Percentiles rank a stretch among this genome's conserved stretches.
Evolutionary conservation across 2,113 vertebrate genomes (phyloP).

Genomic region (Xiphophorus maculatus): DNA sequence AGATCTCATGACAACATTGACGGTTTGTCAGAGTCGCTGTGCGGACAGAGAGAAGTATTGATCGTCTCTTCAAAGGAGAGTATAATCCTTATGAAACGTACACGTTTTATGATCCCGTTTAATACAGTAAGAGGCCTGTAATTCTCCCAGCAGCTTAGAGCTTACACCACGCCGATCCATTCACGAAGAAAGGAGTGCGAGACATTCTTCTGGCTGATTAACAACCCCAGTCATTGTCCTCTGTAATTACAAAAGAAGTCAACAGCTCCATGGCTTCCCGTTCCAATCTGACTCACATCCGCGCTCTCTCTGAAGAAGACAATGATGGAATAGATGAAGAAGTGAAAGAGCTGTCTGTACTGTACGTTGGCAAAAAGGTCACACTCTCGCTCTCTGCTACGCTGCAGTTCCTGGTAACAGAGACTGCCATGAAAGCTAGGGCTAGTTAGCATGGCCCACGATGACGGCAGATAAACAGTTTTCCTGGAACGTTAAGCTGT

Average conservation of each 20-base stretch:
- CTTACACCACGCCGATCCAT: constrained; percentile 26
- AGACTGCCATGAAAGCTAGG: no score
- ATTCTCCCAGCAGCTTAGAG: constrained; percentile 60
- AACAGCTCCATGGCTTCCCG: constrained; percentile 64
- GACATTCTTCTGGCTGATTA: constrained; percentile 68
- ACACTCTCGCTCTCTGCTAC: no score
- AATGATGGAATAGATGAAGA: constrained; percentile 41
- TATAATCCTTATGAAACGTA: constrained; percentile 46
- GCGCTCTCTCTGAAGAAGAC: constrained; percentile 41
- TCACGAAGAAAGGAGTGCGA: constrained; percentile 42
- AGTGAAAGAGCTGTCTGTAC: constrained; percentile 51
- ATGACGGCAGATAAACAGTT: no score
- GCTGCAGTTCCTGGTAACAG: no score
- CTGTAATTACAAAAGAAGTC: constrained; percentile 74
- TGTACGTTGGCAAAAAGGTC: constrained; percentile 53
- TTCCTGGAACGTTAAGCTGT: no score
- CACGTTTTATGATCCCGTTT: constrained; percentile 48
- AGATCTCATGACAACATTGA: constrained; percentile 8
- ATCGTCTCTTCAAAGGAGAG: constrained; percentile 44
- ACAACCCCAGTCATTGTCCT: constrained; percentile 72
- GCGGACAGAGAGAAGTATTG: constrained; percentile 22
- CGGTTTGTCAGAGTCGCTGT: neutral
- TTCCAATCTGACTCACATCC: constrained; percentile 60
- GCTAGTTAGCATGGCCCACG: no score
- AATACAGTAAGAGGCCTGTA: constrained; percentile 43